These are phyloP conservation scores for Platycnemis pennipes DNA, from an alignment of 2,888 invertebrate species.

Conservation along the genomic window DNA sequence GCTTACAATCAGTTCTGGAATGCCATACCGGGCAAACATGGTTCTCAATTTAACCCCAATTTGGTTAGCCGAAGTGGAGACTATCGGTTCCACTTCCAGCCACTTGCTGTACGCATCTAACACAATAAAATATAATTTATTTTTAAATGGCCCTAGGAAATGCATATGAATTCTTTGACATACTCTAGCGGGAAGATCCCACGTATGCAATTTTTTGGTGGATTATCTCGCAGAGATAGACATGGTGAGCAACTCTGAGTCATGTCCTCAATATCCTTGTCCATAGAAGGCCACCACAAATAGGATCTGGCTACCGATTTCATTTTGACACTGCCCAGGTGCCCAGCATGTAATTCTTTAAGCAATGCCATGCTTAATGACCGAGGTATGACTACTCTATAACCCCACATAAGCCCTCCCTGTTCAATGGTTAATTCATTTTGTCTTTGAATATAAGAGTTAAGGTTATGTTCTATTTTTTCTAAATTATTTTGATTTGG, in stretches of 20 bases:
- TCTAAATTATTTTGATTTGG: not conserved
- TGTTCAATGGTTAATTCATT: constrained; percentile 46
- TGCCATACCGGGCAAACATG: not conserved
- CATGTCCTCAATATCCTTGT: not conserved
- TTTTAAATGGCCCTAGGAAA: not conserved
- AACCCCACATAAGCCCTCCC: constrained; percentile 20
- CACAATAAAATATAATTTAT: not conserved
- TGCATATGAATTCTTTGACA: not conserved
- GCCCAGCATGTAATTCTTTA: not conserved
- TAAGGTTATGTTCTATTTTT: not conserved
- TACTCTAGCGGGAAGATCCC: not conserved
- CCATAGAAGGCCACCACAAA: constrained; percentile 52
- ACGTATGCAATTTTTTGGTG: not conserved
- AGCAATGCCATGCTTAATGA: not conserved
- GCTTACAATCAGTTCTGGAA: not conserved
- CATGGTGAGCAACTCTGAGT: not conserved
- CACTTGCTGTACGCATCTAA: not conserved
- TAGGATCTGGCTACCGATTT: constrained; percentile 59
- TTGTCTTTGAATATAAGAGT: not conserved
- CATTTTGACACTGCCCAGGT: constrained; percentile 57
- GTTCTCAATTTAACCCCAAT: not conserved
- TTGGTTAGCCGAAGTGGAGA: not conserved
- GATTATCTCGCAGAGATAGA: not conserved
- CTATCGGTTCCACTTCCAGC: not conserved
- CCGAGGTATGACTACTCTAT: not conserved